Evolutionary conservation across 1,140 invertebrate species (phyloP), one percentile per base, ranked within the genome.

Genomic region (Brachionus rubens): DNA sequence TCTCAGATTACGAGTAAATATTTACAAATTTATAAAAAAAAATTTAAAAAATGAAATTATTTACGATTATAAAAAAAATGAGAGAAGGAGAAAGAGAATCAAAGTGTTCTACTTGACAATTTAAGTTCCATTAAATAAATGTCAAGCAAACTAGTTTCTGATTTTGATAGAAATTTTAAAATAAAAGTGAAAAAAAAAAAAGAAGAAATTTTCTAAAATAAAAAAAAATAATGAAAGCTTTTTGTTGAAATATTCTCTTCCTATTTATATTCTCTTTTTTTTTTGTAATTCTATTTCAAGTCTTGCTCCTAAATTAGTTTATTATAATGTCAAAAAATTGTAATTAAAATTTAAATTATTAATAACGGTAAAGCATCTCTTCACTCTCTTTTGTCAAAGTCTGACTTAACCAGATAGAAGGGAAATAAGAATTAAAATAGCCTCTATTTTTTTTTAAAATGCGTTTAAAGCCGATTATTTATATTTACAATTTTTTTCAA

Each of bases 281-380:
- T 7, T 36, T 59, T 59, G 26, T 59, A 59, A 59, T 59, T 59
- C 28, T 33, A 19, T 59, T 59, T 59, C 54, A 59, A 59, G 33
- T 36, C 54, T 59, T 10, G 10, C 36, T 59, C 36, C 54, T 59
- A 36, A 59, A 33, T 33, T 59, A 59, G 28, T 33, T 59, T 59
- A 36, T 59, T 59, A 59, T 59, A 59, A 59, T 59, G 54, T 59
- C 54, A 59, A 59, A 59, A 48, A 59, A 59, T 59, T 59, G 54
- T 59, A 59, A 59, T 59, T 59, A 59, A 59, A 59, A 54, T 36
- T 19, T 59, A 59, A 59, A 59, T 59, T 16, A 59, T 59, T 59
- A 36, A 59, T 28, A 59, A 36, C 30, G n/a, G 14, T 59, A 59
- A 59, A 59, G 54, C 54, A 56, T 36, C 30, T 7, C n/a, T n/a